Conservation (phyloP, 2,797 vertebrate genomes). For the Orientallactaga sibirica region DNA sequence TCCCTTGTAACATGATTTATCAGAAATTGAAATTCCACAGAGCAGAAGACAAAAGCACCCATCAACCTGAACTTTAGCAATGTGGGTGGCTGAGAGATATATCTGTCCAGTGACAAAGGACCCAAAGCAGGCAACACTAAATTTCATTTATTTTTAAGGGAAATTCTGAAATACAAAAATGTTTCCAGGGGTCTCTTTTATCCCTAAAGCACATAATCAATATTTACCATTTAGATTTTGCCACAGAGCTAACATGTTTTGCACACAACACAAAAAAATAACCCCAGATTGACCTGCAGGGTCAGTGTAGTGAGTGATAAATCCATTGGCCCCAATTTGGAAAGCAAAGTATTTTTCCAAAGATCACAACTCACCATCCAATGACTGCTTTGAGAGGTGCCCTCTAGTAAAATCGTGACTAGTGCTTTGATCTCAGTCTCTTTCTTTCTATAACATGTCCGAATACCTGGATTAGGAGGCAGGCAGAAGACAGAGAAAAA, state of each 20-base stretch:
- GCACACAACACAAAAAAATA: slow-evolving; percentile 74
- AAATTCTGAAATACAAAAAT: slow-evolving; percentile 68
- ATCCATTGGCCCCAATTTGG: slow-evolving; percentile 81
- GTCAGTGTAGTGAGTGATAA: slow-evolving; percentile 80
- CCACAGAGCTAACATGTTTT: slow-evolving; percentile 51
- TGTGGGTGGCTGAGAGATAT: background rate
- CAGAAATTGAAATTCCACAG: slow-evolving; percentile 46
- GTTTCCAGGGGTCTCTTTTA: slow-evolving; percentile 62
- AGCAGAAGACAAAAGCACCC: slow-evolving; percentile 9
- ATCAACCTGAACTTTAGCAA: background rate
- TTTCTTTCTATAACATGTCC: slow-evolving; percentile 80
- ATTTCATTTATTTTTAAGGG: slow-evolving; percentile 48
- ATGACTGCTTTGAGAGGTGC: slow-evolving; percentile 75
- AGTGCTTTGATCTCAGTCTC: slow-evolving; percentile 86
- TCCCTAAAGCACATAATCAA: slow-evolving; percentile 63
- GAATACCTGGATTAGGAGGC: slow-evolving; percentile 83
- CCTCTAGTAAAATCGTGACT: slow-evolving; percentile 81
- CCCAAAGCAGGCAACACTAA: slow-evolving; percentile 7
- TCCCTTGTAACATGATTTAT: background rate
- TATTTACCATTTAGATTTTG: slow-evolving; percentile 72
- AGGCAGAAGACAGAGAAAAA: slow-evolving; percentile 85
- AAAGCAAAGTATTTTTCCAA: slow-evolving; percentile 81
- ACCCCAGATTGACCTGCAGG: slow-evolving; percentile 75
- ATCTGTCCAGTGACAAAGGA: background rate
- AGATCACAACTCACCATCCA: slow-evolving; percentile 71